Conservation (phyloP, 2,888 invertebrate species). For the Leptopilina myrica region DNA sequence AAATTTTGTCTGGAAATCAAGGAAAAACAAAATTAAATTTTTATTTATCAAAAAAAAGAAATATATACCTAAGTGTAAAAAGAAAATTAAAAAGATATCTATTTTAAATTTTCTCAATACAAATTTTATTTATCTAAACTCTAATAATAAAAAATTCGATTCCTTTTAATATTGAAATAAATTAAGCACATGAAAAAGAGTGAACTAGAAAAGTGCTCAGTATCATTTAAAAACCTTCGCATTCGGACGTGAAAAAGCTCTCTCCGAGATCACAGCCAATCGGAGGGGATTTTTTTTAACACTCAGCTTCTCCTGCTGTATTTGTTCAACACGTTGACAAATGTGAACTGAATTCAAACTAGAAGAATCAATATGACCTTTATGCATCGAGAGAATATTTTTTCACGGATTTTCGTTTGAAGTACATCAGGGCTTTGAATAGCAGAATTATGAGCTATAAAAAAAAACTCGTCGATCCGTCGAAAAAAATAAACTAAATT, state of each 20-base stretch:
- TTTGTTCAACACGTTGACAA: conserved; percentile 37
- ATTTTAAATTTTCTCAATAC: too few species aligned
- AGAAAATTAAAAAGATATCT: too few species aligned
- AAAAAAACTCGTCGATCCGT: not conserved
- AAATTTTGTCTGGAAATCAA: too few species aligned
- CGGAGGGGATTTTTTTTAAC: not conserved
- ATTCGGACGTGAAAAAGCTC: conserved; percentile 35
- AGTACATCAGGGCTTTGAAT: not conserved
- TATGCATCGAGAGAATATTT: conserved; percentile 14
- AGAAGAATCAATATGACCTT: conserved; percentile 32
- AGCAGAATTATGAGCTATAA: not conserved
- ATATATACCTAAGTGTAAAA: too few species aligned
- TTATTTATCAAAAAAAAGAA: too few species aligned
- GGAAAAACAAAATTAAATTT: too few species aligned
- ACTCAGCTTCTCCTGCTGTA: conserved; percentile 24
- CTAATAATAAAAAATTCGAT: too few species aligned
- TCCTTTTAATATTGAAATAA: not conserved
- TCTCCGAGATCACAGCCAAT: conserved; percentile 29
- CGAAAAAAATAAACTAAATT: not conserved
- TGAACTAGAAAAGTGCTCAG: not conserved
- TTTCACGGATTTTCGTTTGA: conserved; percentile 9
- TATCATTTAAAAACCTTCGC: conserved; percentile 27
- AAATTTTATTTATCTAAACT: too few species aligned
- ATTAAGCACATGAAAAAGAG: conserved; percentile 1
- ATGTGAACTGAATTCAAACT: conserved; percentile 19